These are phyloP conservation scores for Sterna hirundo DNA, from an alignment of 2,113 vertebrate species.

Conservation along the genomic window DNA sequence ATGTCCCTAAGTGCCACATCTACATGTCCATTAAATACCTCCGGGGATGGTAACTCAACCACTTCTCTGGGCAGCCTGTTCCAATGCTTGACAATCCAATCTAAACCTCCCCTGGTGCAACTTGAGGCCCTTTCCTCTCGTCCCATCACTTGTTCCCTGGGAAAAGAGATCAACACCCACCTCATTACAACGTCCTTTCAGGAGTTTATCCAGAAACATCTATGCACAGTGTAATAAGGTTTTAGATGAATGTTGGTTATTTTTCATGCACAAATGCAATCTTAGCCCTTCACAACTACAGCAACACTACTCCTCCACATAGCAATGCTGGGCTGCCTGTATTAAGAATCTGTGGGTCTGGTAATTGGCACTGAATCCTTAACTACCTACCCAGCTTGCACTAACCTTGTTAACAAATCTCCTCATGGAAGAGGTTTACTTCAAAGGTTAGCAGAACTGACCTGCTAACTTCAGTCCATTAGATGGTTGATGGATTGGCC, in stretches of 20 bases:
- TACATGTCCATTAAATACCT: background rate
- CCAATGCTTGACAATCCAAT: background rate
- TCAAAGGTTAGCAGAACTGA: background rate
- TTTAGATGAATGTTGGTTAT: background rate
- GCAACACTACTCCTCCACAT: background rate
- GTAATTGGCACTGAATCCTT: background rate
- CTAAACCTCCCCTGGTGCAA: background rate
- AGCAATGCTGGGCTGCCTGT: background rate
- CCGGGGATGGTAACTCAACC: background rate
- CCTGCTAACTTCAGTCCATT: fast-evolving
- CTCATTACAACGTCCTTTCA: background rate
- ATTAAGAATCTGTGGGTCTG: background rate
- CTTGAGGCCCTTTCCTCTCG: background rate
- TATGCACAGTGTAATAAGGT: background rate
- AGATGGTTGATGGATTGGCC: background rate
- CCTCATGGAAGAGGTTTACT: background rate
- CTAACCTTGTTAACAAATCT: background rate
- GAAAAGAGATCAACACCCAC: background rate
- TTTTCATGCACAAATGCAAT: background rate
- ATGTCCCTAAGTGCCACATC: background rate
- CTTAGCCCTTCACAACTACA: background rate
- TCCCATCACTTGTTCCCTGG: background rate
- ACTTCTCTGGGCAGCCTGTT: background rate
- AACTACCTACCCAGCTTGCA: background rate
- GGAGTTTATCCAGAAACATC: background rate